These are phyloP conservation scores for Argopecten irradians DNA, from an alignment of 1,140 invertebrate species.

Conservation along the genomic window DNA sequence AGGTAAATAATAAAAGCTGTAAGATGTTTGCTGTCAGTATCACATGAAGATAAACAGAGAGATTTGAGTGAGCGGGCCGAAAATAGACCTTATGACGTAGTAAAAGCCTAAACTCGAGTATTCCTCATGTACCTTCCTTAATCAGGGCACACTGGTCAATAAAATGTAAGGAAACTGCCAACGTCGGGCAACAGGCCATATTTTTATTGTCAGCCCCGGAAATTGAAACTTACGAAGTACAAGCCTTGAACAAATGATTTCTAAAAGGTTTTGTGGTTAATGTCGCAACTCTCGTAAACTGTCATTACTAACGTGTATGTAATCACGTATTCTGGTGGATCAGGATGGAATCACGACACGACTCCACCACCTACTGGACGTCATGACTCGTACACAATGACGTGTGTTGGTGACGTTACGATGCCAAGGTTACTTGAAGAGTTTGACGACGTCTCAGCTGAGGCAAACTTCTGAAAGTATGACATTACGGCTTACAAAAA, in stretches of 20 bases:
- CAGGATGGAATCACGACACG: too few relatives aligned
- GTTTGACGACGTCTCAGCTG: too few relatives aligned
- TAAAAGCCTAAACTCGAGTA: background rate
- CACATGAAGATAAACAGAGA: background rate
- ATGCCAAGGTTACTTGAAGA: too few relatives aligned
- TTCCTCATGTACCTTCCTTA: background rate
- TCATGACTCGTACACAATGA: too few relatives aligned
- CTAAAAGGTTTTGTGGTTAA: too few relatives aligned
- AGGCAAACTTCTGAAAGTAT: too few relatives aligned
- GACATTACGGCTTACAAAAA: too few relatives aligned
- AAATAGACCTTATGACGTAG: background rate
- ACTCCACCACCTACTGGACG: too few relatives aligned
- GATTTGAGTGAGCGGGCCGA: background rate
- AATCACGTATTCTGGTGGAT: too few relatives aligned
- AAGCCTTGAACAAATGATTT: background rate
- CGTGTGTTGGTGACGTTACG: too few relatives aligned
- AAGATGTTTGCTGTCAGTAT: background rate
- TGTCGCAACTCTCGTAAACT: too few relatives aligned
- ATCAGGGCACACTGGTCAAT: background rate
- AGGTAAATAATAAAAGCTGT: background rate
- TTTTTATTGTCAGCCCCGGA: background rate
- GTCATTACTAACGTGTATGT: too few relatives aligned
- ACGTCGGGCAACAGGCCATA: background rate
- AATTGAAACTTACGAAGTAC: constrained; percentile 15
- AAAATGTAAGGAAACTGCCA: background rate